Evolutionary conservation across 2,113 vertebrate species (phyloP).

Genomic region (Tachuris rubrigastra): DNA sequence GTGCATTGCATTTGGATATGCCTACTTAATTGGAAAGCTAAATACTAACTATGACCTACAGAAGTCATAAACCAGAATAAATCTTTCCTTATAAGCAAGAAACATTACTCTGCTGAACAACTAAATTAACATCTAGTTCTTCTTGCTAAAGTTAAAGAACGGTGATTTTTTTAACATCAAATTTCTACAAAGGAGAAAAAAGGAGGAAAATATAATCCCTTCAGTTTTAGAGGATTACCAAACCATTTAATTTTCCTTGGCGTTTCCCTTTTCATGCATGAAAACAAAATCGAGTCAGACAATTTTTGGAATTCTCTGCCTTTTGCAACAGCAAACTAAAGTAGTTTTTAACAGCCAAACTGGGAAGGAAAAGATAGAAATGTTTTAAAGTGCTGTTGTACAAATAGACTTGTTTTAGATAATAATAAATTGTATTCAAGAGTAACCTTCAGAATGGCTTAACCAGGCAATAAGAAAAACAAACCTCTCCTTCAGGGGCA

Average conservation of each 20-base stretch:
- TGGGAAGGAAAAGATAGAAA: background rate
- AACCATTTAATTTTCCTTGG: slow-evolving; percentile 51
- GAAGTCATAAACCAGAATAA: slow-evolving; percentile 50
- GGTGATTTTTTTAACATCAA: slow-evolving; percentile 40
- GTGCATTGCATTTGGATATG: slow-evolving; percentile 17
- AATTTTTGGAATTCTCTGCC: slow-evolving; percentile 18
- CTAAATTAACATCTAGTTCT: slow-evolving; percentile 36
- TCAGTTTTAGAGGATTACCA: slow-evolving; percentile 45
- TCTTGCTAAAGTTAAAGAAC: slow-evolving; percentile 34
- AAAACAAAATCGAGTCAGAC: slow-evolving; percentile 2
- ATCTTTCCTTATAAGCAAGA: slow-evolving; percentile 40
- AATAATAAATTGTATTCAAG: slow-evolving; percentile 1
- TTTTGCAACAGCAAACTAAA: slow-evolving; percentile 24
- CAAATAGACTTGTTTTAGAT: slow-evolving; percentile 9
- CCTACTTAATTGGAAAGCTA: slow-evolving; percentile 50
- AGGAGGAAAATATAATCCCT: slow-evolving; percentile 51
- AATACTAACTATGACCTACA: slow-evolving; percentile 47
- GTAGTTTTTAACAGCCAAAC: background rate
- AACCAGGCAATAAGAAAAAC: slow-evolving; percentile 45
- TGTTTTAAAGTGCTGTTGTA: background rate
- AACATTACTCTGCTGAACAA: slow-evolving; percentile 1
- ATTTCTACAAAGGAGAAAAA: slow-evolving; percentile 35
- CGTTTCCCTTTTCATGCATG: slow-evolving; percentile 39
- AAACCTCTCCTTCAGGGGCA: slow-evolving; percentile 54
- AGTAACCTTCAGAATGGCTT: slow-evolving; percentile 48